These are phyloP conservation scores for Caenorhabditis briggsae DNA, from an alignment of 1,140 invertebrate genomes.

Conservation along the genomic window DNA sequence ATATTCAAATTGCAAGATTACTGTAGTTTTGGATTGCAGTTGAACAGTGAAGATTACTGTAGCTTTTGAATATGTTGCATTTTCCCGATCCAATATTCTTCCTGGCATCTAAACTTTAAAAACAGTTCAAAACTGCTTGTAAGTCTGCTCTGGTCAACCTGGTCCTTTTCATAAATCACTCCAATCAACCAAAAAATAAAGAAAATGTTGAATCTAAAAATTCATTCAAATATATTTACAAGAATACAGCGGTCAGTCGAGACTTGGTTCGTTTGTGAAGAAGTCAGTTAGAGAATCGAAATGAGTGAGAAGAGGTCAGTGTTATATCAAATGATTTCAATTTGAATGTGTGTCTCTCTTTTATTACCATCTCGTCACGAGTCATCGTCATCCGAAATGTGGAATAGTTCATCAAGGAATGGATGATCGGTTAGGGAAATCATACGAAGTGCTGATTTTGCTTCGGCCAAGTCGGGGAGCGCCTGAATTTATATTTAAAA, in stretches of 20 bases:
- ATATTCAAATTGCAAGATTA: too few relatives aligned
- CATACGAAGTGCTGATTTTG: slow-evolving; percentile 50
- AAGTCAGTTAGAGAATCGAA: not conserved
- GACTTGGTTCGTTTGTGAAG: not conserved
- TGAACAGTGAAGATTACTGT: too few relatives aligned
- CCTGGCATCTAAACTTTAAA: too few relatives aligned
- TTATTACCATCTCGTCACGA: slow-evolving; percentile 12
- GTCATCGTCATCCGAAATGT: slow-evolving; percentile 7
- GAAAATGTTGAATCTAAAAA: not conserved
- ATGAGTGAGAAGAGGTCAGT: not conserved
- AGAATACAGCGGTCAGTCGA: slow-evolving; percentile 28
- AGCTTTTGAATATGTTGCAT: too few relatives aligned
- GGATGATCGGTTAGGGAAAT: slow-evolving; percentile 28
- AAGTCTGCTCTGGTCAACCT: too few relatives aligned
- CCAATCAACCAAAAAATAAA: not conserved
- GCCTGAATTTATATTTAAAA: slow-evolving; percentile 13
- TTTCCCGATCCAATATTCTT: too few relatives aligned
- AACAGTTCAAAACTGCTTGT: too few relatives aligned
- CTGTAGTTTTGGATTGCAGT: too few relatives aligned
- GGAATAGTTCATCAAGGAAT: slow-evolving; percentile 25
- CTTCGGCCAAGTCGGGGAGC: slow-evolving; percentile 37
- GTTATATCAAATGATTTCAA: not conserved
- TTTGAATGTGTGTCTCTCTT: not conserved
- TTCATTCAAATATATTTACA: slow-evolving; percentile 8
- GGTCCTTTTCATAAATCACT: too few relatives aligned